Percentiles rank a stretch among this genome's conserved stretches.
phyloP scores from a whole-genome alignment of 2,888 invertebrate species.

The Spialia ferax region DNA sequence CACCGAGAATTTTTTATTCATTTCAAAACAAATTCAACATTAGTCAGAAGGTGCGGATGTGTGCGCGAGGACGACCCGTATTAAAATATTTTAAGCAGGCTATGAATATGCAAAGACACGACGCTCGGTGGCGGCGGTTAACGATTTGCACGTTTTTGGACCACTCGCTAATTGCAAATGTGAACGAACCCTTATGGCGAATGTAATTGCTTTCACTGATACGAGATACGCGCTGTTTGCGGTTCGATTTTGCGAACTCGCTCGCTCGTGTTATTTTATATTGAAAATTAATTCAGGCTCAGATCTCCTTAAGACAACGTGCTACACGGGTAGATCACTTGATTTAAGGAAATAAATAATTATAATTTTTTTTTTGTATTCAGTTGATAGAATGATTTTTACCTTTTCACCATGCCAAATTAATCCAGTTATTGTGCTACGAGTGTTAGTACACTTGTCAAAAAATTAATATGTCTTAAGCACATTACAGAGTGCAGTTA shows the following conservation, averaged over 20 bases:
- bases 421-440: no score
- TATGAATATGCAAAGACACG: constrained; percentile 86
- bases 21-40: constrained; percentile 71
- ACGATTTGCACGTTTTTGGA: constrained; percentile 86
- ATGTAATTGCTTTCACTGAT: constrained; percentile 83
- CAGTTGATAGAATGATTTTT: not conserved
- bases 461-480: no score
- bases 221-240: constrained; percentile 68
- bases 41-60: constrained; percentile 75
- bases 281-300: constrained; percentile 35
- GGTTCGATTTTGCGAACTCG: constrained; percentile 62
- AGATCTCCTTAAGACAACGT: constrained; percentile 10
- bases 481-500: not conserved
- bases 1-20: constrained; percentile 45
- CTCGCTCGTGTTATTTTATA: constrained; percentile 42
- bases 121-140: constrained; percentile 75
- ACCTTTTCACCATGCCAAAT: no score
- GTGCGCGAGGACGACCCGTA: constrained; percentile 73
- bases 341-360: not conserved
- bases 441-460: no score
- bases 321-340: not conserved
- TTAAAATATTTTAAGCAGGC: constrained; percentile 86
- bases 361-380: no score
- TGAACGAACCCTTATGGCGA: constrained; percentile 83
- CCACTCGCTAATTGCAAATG: constrained; percentile 84